Evolutionary conservation across 2,113 vertebrate genomes (phyloP).

Genomic region (Varanus salvator): DNA sequence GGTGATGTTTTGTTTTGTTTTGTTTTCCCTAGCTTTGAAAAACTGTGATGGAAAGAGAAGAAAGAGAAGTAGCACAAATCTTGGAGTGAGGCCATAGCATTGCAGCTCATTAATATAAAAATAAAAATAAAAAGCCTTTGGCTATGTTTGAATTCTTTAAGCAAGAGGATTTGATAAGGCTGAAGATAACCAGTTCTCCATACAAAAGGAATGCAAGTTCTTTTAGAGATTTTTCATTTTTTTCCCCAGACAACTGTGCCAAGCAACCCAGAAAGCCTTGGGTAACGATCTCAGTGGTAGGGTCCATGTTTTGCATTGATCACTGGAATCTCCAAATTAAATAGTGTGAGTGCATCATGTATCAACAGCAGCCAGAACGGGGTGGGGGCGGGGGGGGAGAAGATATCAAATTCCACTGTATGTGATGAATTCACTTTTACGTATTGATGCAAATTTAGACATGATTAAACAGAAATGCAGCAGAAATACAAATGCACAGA

Average conservation of each 20-base stretch:
- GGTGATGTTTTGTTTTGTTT: not conserved
- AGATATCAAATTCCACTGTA: too few relatives aligned
- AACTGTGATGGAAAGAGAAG: not conserved
- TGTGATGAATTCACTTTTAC: too few relatives aligned
- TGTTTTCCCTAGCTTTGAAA: not conserved
- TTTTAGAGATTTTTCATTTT: too few relatives aligned
- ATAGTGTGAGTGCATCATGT: not conserved
- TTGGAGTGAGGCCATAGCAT: not conserved
- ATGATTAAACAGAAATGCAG: too few relatives aligned
- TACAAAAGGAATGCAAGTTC: not conserved
- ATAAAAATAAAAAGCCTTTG: not conserved
- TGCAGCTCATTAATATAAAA: not conserved
- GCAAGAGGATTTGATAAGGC: conserved; percentile 27
- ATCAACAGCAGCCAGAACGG: too few relatives aligned
- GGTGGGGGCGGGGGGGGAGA: too few relatives aligned
- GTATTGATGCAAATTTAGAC: too few relatives aligned
- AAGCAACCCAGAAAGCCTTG: not conserved
- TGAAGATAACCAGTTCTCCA: conserved; percentile 11
- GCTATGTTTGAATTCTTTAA: not conserved
- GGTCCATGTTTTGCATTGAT: not conserved
- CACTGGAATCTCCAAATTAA: not conserved
- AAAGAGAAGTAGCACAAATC: accelerated
- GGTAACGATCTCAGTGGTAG: too few relatives aligned
- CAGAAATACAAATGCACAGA: too few relatives aligned
- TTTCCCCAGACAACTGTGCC: not conserved